A percentile compares a stretch with the other conserved stretches of the same genome.
phyloP scores from a whole-genome alignment of 1,140 invertebrate species.

The Hylaeus anthracinus region DNA sequence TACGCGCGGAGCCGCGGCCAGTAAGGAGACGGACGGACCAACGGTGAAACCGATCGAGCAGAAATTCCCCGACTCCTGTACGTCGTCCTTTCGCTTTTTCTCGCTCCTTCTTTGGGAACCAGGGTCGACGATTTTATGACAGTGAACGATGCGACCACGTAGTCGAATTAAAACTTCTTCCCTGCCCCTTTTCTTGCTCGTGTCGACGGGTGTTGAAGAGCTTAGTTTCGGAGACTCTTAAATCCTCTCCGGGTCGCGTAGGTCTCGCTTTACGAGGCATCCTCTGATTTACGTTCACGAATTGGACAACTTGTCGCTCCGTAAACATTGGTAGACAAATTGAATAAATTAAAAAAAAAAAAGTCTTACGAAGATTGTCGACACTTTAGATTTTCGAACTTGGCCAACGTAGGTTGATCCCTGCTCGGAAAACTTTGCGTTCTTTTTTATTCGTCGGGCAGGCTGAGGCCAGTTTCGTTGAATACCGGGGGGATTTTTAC shows the following conservation, averaged over 20 bases:
- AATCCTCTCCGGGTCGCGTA: not conserved
- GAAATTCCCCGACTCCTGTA: slow-evolving; percentile 48
- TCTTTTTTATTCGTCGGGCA: slow-evolving; percentile 26
- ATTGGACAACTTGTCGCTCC: too few species aligned
- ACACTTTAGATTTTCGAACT: too few species aligned
- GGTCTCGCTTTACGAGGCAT: too few species aligned
- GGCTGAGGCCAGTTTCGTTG: slow-evolving; percentile 3
- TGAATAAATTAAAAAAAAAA: too few species aligned
- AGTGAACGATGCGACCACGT: slow-evolving; percentile 28
- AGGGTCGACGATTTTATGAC: slow-evolving; percentile 21
- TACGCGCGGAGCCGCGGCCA: slow-evolving; percentile 55
- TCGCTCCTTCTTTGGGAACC: not conserved
- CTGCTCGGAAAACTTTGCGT: not conserved
- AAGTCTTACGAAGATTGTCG: too few species aligned
- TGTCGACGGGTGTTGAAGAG: too few species aligned
- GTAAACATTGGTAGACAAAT: too few species aligned
- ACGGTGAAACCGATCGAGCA: slow-evolving; percentile 59
- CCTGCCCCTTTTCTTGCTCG: too few species aligned
- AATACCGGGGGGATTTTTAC: slow-evolving; percentile 24
- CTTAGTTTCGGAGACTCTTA: too few species aligned
- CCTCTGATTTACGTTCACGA: too few species aligned
- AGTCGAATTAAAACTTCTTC: too few species aligned
- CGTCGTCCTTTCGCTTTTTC: slow-evolving; percentile 27
- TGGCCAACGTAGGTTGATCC: not conserved
- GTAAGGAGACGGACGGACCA: slow-evolving; percentile 57